phyloP scores from a whole-genome alignment of 2,888 invertebrate genomes.

The Ophion ventricosus region DNA sequence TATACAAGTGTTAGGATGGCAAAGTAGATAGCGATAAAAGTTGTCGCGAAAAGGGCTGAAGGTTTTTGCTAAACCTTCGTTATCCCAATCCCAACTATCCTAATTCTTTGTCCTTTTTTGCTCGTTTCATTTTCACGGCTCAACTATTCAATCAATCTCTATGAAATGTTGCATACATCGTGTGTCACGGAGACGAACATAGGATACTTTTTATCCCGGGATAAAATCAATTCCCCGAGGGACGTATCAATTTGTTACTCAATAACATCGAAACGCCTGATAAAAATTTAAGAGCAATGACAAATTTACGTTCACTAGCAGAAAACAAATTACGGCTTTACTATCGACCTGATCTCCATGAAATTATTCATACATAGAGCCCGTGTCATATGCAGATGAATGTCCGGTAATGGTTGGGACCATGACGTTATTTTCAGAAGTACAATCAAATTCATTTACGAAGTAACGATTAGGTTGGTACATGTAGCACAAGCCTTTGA shows the following conservation, averaged over 20 bases:
- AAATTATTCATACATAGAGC: background rate
- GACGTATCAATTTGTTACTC: background rate
- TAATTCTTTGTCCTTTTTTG: background rate
- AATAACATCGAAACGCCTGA: background rate
- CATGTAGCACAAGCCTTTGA: background rate
- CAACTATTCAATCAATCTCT: background rate
- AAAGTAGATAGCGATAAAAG: too few species aligned
- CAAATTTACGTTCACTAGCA: background rate
- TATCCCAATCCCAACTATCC: background rate
- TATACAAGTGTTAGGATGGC: too few species aligned
- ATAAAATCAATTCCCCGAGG: background rate
- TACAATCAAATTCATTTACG: background rate
- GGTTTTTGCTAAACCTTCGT: background rate
- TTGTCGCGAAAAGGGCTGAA: background rate
- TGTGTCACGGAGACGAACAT: background rate
- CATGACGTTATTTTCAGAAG: background rate
- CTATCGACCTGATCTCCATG: background rate
- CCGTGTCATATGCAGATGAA: too few species aligned
- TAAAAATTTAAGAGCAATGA: background rate
- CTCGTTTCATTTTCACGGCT: background rate
- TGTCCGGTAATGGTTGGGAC: too few species aligned
- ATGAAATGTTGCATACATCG: background rate
- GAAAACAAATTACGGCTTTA: background rate
- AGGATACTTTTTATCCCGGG: background rate
- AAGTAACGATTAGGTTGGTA: background rate